Evolutionary conservation across 2,113 vertebrate species (phyloP).

Genomic region (Triplophysa dalaica): DNA sequence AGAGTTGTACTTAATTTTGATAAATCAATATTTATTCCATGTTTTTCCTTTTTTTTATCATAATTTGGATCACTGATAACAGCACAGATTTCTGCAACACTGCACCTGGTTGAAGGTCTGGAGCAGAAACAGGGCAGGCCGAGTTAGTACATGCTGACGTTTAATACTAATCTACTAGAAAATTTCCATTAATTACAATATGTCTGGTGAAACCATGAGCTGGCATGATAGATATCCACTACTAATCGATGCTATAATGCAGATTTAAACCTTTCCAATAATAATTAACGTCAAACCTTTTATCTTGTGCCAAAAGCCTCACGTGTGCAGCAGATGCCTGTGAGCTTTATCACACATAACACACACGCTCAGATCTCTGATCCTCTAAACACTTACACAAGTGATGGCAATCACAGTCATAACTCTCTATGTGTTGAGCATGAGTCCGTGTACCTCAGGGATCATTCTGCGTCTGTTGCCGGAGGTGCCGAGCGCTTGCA

Average conservation of each 20-base stretch:
- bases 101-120: too few species aligned
- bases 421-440: neutral
- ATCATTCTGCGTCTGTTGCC: neutral
- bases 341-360: neutral
- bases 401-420: neutral
- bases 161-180: too few species aligned
- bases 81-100: too few species aligned
- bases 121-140: too few species aligned
- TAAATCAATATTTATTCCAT: too few species aligned
- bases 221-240: neutral
- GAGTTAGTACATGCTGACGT: too few species aligned
- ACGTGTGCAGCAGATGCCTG: neutral
- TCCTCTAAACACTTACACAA: neutral
- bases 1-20: too few species aligned
- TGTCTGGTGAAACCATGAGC: neutral
- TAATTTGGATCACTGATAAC: too few species aligned
- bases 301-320: neutral
- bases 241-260: neutral
- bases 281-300: neutral
- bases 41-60: too few species aligned
- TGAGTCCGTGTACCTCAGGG: constrained; percentile 5
- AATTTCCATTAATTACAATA: neutral
- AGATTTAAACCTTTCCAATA: neutral
- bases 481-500: neutral
- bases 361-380: neutral